Conservation (phyloP, 2,113 vertebrate species). For the Acrocephalus arundinaceus region DNA sequence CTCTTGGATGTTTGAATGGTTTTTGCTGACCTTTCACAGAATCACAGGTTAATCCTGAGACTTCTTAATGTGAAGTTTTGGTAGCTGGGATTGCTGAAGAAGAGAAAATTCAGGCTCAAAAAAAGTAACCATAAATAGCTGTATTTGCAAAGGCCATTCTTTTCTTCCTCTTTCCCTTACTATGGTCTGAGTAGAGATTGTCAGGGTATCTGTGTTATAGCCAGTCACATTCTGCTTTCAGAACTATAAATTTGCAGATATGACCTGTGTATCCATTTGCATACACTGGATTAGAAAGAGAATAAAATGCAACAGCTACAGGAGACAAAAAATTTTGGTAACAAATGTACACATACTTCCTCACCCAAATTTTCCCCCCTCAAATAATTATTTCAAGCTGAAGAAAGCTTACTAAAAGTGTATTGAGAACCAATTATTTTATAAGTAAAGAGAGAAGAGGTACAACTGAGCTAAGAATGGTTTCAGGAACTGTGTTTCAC, state of each 20-base stretch:
- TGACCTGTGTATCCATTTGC: neutral
- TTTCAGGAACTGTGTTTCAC: neutral
- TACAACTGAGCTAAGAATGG: neutral
- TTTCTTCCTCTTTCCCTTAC: neutral
- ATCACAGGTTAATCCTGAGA: neutral
- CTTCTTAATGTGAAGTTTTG: neutral
- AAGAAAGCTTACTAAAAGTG: neutral
- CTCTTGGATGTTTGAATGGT: neutral
- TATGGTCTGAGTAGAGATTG: neutral
- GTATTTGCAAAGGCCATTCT: neutral
- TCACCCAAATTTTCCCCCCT: rapidly evolving
- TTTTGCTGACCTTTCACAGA: neutral
- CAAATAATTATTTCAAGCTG: neutral
- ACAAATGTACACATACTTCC: neutral
- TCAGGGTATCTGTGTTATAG: neutral
- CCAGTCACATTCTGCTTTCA: neutral
- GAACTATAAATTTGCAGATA: neutral
- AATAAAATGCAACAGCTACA: neutral
- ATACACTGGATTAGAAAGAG: neutral
- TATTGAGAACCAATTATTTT: neutral
- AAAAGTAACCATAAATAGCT: neutral
- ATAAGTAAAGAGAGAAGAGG: neutral
- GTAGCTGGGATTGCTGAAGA: neutral
- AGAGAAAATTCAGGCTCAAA: neutral
- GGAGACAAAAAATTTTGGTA: neutral